Base-by-base conservation (phyloP, 2,888 invertebrate species). In the Erebia epiphron region DNA sequence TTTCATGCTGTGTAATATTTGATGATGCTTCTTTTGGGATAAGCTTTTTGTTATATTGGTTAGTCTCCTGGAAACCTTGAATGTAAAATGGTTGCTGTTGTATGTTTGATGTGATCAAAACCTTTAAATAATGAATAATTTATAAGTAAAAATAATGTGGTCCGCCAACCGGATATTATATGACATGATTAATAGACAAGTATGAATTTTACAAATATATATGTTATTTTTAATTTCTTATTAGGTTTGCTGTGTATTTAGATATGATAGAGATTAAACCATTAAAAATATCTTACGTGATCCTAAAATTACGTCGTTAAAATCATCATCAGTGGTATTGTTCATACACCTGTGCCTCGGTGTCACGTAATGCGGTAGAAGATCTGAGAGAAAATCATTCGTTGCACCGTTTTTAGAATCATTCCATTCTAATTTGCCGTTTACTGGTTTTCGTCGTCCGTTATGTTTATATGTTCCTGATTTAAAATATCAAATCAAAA, bases 351-450 rank as follows among this genome's bases (percentile, higher is more conserved):
- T 81, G 73, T 92, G 92, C 21, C 93, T 81, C 5, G 93, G 92
- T 1, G 92, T 93, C 65, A 92, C 91, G 74, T 92, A 93, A 75
- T 93, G 93, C 0, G 93, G 93, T 61, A 93, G 79, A 4, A 93
- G 79, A 69, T 93, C 93, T 3, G 90, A 83, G 54, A 93, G 80
- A 72, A 93, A 93, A 74, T 93, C 92, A 68, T 90, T 89, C 8
- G 86, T 83, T 54, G 80, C 78, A 0, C 77, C 80, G 49, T 79
- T 82, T 1, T 84, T 75, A 1, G 85, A 77, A 63, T 91, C 91
- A 1, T 83, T 88, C 86, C 88, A 89, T 69, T 91, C 88, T 43
- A 89, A 57, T 70, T 87, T 79, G 46, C 68, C 82, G 63, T 78
- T 79, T 43, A 80, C 78, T 72, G 84, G 84, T 73, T 86, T 88